Evolutionary conservation across 2,113 vertebrate genomes (phyloP).

Genomic region (Bostrychus sinensis): DNA sequence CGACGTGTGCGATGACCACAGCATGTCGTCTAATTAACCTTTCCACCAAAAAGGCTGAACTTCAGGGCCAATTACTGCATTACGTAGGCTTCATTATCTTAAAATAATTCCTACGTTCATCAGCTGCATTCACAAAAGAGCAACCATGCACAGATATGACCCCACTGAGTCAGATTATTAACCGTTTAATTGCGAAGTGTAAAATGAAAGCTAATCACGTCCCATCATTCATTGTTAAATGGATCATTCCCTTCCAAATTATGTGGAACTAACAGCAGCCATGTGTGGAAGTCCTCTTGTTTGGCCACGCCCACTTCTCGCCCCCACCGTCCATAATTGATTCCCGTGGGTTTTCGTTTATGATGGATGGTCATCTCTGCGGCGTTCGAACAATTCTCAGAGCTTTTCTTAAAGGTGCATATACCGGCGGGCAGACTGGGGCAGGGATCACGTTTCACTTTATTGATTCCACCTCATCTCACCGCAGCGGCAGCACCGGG

Average conservation of each 20-base stretch:
- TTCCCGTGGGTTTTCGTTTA: constrained; percentile 39
- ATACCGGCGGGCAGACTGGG: neutral
- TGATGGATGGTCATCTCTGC: constrained; percentile 40
- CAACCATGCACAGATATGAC: constrained; percentile 9
- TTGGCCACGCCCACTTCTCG: constrained; percentile 14
- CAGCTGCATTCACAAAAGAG: neutral
- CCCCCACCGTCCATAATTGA: constrained; percentile 52
- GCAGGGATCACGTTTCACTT: constrained; percentile 36
- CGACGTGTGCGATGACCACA: constrained; percentile 4
- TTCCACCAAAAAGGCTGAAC: constrained; percentile 12
- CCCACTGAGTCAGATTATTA: neutral
- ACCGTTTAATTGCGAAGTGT: constrained; percentile 1
- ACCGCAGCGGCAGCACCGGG: constrained; percentile 16
- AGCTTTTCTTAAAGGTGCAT: constrained; percentile 28
- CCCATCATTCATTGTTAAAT: constrained; percentile 55
- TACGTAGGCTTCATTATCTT: constrained; percentile 6
- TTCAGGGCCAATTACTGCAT: constrained; percentile 1
- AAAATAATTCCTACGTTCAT: constrained; percentile 15
- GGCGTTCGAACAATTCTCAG: constrained; percentile 23
- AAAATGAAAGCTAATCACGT: constrained; percentile 31
- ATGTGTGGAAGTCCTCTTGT: constrained; percentile 59
- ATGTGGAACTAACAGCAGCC: constrained; percentile 67
- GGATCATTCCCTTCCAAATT: constrained; percentile 54
- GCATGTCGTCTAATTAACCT: constrained; percentile 40
- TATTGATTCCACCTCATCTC: constrained; percentile 30